Evolutionary conservation across 1,140 invertebrate species (phyloP).

Genomic region (Drosophila nigrodunni): DNA sequence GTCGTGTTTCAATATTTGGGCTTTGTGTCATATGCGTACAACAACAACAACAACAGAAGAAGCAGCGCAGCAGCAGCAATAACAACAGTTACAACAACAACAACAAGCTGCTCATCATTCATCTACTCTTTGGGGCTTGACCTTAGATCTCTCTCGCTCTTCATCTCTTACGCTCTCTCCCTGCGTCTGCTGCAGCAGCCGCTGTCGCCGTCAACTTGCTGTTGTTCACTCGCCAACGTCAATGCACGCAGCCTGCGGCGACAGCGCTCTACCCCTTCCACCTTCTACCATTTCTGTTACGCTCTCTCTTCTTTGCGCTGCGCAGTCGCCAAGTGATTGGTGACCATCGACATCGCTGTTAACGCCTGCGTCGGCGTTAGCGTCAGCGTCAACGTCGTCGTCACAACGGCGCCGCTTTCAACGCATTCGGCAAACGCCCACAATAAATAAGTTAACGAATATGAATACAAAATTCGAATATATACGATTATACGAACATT

Average conservation of each 20-base stretch:
- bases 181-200: neutral
- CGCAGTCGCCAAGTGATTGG: conserved; percentile 61
- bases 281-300: neutral
- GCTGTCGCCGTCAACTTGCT: conserved; percentile 9
- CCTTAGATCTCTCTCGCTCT: conserved; percentile 55
- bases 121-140: conserved; percentile 56
- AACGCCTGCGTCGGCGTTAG: neutral
- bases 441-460: conserved; percentile 53
- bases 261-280: neutral
- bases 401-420: conserved; percentile 65
- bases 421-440: conserved; percentile 76
- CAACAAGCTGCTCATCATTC: conserved; percentile 52
- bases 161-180: neutral
- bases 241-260: conserved; percentile 65
- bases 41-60: conserved; percentile 22
- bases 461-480: conserved; percentile 21
- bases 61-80: conserved; percentile 14
- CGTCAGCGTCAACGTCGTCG: conserved; percentile 30
- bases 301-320: conserved; percentile 5
- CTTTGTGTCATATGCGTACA: conserved; percentile 32
- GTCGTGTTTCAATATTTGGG: conserved; percentile 40
- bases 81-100: conserved; percentile 2
- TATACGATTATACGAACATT: conserved; percentile 4
- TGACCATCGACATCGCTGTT: conserved; percentile 49
- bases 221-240: conserved; percentile 62